Percentiles rank a stretch among this genome's conserved stretches.
Evolutionary conservation across 2,888 invertebrate genomes (phyloP).

Genomic region (Euzophera pinguis): DNA sequence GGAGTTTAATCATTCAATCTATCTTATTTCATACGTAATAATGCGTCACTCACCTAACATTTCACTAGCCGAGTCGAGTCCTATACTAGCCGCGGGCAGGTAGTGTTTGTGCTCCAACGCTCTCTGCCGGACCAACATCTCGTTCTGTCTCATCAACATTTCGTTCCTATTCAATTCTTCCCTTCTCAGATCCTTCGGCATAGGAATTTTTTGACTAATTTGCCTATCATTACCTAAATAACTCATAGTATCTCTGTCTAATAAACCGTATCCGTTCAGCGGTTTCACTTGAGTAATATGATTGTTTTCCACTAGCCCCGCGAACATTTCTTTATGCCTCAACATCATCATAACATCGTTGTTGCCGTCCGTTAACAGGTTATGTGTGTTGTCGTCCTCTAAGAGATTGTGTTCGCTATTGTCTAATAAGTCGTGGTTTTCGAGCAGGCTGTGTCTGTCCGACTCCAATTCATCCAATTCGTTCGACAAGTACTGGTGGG

Average conservation of each 20-base stretch:
- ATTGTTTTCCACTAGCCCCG: conserved; percentile 60
- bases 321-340: conserved; percentile 65
- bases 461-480: conserved; percentile 71
- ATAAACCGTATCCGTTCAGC: conserved; percentile 60
- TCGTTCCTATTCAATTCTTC: conserved; percentile 60
- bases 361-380: conserved; percentile 56
- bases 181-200: conserved; percentile 53
- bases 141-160: conserved; percentile 65
- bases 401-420: conserved; percentile 68
- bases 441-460: conserved; percentile 72
- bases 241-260: conserved; percentile 57
- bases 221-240: conserved; percentile 66
- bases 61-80: conserved; percentile 70
- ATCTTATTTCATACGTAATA: not conserved
- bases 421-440: conserved; percentile 69
- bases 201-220: conserved; percentile 60
- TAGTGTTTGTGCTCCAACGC: conserved; percentile 65
- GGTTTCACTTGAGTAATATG: conserved; percentile 48
- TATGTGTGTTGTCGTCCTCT: conserved; percentile 66
- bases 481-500: conserved; percentile 55
- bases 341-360: conserved; percentile 63
- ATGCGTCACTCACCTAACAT: conserved; percentile 61
- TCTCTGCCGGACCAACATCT: conserved; percentile 61
- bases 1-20: too few relatives aligned
- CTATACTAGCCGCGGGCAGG: conserved; percentile 65